Evolutionary conservation across 2,797 vertebrate genomes (phyloP).

Genomic region (Myripristis murdjan): DNA sequence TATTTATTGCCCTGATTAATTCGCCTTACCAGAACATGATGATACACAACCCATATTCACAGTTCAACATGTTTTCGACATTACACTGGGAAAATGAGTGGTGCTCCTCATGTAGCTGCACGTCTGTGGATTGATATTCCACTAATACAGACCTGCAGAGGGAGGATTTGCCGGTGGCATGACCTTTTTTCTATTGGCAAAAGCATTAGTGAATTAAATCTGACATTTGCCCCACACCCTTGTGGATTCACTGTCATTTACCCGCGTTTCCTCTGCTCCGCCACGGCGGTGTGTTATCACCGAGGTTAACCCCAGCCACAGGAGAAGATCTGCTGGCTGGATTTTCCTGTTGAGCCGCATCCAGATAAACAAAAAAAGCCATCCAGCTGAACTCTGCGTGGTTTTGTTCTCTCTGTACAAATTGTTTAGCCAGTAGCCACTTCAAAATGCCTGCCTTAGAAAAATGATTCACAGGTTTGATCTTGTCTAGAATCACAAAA

Average conservation of each 20-base stretch:
- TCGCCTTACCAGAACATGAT: neutral
- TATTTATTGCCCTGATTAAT: neutral
- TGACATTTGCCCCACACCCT: constrained; percentile 61
- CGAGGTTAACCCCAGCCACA: neutral
- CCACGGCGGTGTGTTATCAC: constrained; percentile 13
- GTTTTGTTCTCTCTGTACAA: constrained; percentile 16
- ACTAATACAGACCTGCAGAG: neutral
- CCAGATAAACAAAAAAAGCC: constrained; percentile 8
- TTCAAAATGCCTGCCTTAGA: constrained; percentile 26
- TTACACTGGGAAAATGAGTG: too few relatives aligned
- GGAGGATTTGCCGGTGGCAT: constrained; percentile 19
- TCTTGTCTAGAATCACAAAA: constrained; percentile 38
- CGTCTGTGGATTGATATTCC: constrained; percentile 11
- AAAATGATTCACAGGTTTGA: constrained; percentile 34
- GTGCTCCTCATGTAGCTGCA: neutral
- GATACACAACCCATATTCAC: neutral
- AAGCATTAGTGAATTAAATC: constrained; percentile 44
- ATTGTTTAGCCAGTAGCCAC: constrained; percentile 36
- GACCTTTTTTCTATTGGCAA: constrained; percentile 59
- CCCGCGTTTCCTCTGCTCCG: constrained; percentile 9
- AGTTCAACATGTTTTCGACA: neutral
- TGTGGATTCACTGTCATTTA: constrained; percentile 27
- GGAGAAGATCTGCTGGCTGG: constrained; percentile 39
- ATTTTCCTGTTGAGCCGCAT: constrained; percentile 72
- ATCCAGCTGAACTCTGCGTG: neutral